Conservation (phyloP, 2,113 vertebrate species). For the Lipophrys pholis region DNA sequence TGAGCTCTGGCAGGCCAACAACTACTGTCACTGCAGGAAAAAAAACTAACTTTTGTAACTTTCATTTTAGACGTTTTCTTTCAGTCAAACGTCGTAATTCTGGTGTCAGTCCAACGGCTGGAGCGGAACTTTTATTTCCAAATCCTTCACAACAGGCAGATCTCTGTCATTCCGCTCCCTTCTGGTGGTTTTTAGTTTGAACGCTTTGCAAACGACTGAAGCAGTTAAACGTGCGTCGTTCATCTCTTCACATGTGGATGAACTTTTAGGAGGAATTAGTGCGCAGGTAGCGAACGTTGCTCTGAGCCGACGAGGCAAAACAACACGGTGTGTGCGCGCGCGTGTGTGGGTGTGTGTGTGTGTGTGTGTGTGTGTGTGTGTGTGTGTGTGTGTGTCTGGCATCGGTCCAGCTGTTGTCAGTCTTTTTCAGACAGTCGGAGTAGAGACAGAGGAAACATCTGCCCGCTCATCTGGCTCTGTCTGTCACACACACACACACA, state of each 20-base stretch:
- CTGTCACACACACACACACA: conserved; percentile 59
- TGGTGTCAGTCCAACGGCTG: no score
- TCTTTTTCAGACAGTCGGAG: conserved; percentile 72
- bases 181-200: neutral
- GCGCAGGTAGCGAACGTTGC: neutral
- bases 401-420: conserved; percentile 80
- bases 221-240: neutral
- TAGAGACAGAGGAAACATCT: conserved; percentile 77
- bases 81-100: no score
- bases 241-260: neutral
- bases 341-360: conserved; percentile 21
- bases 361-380: conserved; percentile 47
- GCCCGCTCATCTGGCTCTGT: conserved; percentile 78
- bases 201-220: neutral
- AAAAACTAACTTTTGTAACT: no score
- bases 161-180: no score
- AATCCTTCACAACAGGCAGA: no score
- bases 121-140: no score
- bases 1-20: no score
- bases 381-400: conserved; percentile 61
- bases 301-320: neutral
- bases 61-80: no score
- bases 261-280: neutral
- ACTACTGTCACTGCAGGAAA: no score
- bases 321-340: neutral